Evolutionary conservation across 1,140 invertebrate species (phyloP).

Genomic region (Aphelinus atriplicis): DNA sequence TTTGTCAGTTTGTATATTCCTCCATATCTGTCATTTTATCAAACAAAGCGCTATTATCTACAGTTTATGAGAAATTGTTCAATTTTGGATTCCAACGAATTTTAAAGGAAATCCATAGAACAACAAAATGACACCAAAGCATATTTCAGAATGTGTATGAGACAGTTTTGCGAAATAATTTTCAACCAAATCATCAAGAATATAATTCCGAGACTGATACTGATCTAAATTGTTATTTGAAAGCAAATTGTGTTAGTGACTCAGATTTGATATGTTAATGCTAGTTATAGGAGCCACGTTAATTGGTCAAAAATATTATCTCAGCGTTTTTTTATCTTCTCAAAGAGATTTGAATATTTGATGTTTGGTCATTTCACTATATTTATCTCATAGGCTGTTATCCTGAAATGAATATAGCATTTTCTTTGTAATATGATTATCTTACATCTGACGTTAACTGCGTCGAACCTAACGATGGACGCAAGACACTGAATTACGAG

Average conservation of each 20-base stretch:
- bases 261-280: slow-evolving; percentile 36
- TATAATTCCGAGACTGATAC: neutral
- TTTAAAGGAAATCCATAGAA: no score
- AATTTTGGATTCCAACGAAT: slow-evolving; percentile 24
- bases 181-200: neutral
- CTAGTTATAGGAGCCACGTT: slow-evolving; percentile 28
- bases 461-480: slow-evolving; percentile 29
- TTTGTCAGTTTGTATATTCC: slow-evolving; percentile 2
- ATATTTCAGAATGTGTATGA: neutral
- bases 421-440: slow-evolving; percentile 32
- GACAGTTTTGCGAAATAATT: no score
- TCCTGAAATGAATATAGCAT: slow-evolving; percentile 30
- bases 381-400: slow-evolving; percentile 29
- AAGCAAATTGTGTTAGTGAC: no score
- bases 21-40: slow-evolving; percentile 9
- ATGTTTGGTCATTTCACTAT: slow-evolving; percentile 36
- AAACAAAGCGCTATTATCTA: slow-evolving; percentile 29
- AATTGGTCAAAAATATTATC: slow-evolving; percentile 38
- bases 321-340: slow-evolving; percentile 28
- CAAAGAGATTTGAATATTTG: slow-evolving; percentile 17
- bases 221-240: no score
- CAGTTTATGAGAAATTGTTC: slow-evolving; percentile 36
- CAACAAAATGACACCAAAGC: neutral
- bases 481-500: slow-evolving; percentile 39
- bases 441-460: slow-evolving; percentile 37